Conservation (phyloP, 2,888 invertebrate species). For the Sicus ferrugineus region DNA sequence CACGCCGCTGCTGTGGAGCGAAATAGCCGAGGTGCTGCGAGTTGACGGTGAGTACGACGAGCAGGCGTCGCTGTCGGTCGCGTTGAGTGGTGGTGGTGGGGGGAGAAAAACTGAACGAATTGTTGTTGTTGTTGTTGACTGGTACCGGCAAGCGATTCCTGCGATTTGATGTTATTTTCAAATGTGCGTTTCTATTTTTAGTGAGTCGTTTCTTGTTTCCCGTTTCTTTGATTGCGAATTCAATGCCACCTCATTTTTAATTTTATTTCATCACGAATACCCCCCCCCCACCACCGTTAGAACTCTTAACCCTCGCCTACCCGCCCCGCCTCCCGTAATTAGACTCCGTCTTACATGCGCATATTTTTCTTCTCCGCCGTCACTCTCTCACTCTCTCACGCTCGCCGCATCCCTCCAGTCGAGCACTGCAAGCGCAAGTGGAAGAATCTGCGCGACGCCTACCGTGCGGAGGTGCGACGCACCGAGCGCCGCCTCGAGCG, state of each 20-base stretch:
- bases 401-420: no score
- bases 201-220: no score
- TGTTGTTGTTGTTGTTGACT: constrained; percentile 3
- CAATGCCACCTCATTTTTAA: no score
- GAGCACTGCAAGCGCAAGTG: constrained; percentile 57
- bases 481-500: constrained; percentile 41
- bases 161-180: not conserved
- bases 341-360: not conserved
- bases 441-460: constrained; percentile 55
- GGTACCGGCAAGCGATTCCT: not conserved
- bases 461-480: constrained; percentile 46
- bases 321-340: not conserved
- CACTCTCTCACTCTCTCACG: no score
- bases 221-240: no score
- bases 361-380: not conserved
- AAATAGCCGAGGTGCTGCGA: constrained; percentile 46
- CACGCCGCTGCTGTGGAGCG: constrained; percentile 49
- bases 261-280: no score
- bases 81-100: not conserved
- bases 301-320: not conserved
- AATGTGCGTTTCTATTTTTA: not conserved
- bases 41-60: constrained; percentile 48
- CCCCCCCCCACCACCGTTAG: no score
- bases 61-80: not conserved
- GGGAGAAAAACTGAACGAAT: not conserved